Evolutionary conservation across 2,888 invertebrate genomes (phyloP), one percentile per base, ranked within the genome.

Genomic region (Ornithoptera alexandrae): DNA sequence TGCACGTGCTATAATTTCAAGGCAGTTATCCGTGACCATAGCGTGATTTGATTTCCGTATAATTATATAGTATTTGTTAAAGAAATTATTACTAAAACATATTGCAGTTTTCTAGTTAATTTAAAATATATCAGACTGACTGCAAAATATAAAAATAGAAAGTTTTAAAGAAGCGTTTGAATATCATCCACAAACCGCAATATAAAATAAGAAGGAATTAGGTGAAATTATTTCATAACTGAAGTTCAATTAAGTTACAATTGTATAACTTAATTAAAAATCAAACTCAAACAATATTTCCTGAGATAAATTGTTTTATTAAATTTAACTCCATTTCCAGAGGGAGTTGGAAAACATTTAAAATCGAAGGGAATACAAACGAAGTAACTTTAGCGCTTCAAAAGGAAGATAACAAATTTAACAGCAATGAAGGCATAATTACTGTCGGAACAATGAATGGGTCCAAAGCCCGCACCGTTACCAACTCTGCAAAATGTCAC

Each of bases 341-440:
- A 46, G 30, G 30, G 5, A 59, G 46, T 63, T 61, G 8, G 36
- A 62, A 62, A 65, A 57, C 65, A 56, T 57, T 62, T 62, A 61
- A 57, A 53, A 30, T 65, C 42, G 10, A 56, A 53, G 30, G n/a
- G 22, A 57, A 46, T 57, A 50, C 36, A 59, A 63, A 62, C 17
- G 42, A 62, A 68, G 63, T 63, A 59, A 59, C 53, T 70, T 67
- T 56, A 59, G 42, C 63, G 57, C 17, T 62, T 62, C 50, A 59
- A 70, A 22, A 50, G 39, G 50, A 68, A 64, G 63, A 68, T 53
- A 64, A 60, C 69, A 62, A 62, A 61, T 39, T 60, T 42, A 30
- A 53, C 17, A 46, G 30, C 17, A 30, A n/a, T 61, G 46, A 57
- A 69, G 39, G 62, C 50, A 62, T 50, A 66, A 70, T 70, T 70